phyloP scores from a whole-genome alignment of 2,113 vertebrate species.

The Anoplopoma fimbria region DNA sequence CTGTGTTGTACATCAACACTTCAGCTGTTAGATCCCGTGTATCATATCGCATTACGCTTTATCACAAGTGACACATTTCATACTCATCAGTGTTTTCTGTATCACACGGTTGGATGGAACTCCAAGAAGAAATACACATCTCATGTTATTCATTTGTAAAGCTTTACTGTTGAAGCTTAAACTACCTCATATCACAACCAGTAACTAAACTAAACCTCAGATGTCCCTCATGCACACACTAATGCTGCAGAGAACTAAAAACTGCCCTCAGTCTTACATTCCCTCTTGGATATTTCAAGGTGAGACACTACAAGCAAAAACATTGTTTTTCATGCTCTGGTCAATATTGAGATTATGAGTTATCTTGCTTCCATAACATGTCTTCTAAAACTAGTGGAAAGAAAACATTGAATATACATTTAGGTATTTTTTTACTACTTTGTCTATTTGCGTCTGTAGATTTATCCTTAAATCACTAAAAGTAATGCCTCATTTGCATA shows the following conservation, averaged over 20 bases:
- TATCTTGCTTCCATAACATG: too few relatives aligned
- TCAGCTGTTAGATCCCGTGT: too few relatives aligned
- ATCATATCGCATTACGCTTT: too few relatives aligned
- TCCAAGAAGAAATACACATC: too few relatives aligned
- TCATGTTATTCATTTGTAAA: background rate
- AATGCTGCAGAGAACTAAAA: too few relatives aligned
- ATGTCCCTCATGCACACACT: background rate
- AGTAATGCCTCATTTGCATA: background rate
- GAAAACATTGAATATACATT: background rate
- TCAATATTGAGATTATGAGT: background rate
- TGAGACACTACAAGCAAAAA: background rate
- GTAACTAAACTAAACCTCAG: background rate
- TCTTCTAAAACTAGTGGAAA: background rate
- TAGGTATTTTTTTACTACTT: too few relatives aligned
- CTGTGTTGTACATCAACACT: too few relatives aligned
- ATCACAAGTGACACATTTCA: too few relatives aligned
- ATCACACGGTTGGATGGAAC: background rate
- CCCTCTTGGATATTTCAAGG: background rate
- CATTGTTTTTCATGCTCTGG: background rate
- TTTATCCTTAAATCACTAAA: too few relatives aligned
- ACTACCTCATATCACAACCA: background rate
- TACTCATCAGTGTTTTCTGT: too few relatives aligned
- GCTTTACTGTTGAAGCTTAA: background rate
- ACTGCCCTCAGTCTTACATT: background rate
- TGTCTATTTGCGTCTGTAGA: too few relatives aligned